phyloP scores from a whole-genome alignment of 1,140 invertebrate genomes.

The Aporrectodea caliginosa region DNA sequence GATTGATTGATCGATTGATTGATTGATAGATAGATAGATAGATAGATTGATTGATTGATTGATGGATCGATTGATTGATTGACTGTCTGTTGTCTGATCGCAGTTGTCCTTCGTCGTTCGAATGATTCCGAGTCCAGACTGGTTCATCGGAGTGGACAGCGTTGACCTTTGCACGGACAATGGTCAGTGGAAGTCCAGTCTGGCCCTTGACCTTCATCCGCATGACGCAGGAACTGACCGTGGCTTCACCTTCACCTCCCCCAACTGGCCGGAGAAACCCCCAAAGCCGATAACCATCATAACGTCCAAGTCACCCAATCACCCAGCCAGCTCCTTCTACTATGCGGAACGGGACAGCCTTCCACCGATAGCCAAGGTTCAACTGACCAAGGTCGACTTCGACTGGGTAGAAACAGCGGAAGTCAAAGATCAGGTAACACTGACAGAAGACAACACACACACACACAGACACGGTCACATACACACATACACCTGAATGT shows the following conservation, averaged over 20 bases:
- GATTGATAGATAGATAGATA: too few species aligned
- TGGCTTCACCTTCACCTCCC: slow-evolving; percentile 26
- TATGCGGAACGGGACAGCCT: slow-evolving; percentile 3
- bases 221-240: slow-evolving; percentile 24
- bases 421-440: not conserved
- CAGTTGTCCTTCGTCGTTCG: slow-evolving; percentile 19
- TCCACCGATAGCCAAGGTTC: not conserved
- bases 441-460: too few species aligned
- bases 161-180: slow-evolving; percentile 13
- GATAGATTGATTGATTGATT: too few species aligned
- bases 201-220: slow-evolving; percentile 13
- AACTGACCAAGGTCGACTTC: not conserved
- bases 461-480: too few species aligned
- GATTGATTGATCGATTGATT: too few species aligned
- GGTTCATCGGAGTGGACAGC: slow-evolving; percentile 30
- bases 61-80: too few species aligned
- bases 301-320: slow-evolving; percentile 6
- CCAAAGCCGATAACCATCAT: slow-evolving; percentile 20
- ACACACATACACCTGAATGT: not conserved
- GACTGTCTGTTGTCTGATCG: not conserved
- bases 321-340: slow-evolving; percentile 24
- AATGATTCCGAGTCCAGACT: slow-evolving; percentile 28
- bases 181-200: slow-evolving; percentile 10
- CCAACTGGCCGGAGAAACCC: slow-evolving; percentile 21
- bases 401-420: not conserved